Conservation (phyloP, 2,797 vertebrate genomes). For the Harpagifer antarcticus region DNA sequence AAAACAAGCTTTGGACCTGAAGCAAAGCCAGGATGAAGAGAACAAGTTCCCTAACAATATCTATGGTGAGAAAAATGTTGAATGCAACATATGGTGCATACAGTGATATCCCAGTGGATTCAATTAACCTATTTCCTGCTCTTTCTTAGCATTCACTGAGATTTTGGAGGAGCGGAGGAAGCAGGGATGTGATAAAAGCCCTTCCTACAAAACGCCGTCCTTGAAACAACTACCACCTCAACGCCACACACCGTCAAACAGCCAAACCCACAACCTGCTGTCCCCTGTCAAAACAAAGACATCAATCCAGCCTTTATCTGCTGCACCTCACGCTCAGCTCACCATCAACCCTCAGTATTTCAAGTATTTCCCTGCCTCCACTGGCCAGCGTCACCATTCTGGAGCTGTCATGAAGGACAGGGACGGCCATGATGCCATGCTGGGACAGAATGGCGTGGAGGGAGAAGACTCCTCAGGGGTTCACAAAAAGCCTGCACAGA, state of each 20-base stretch:
- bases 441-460: slow-evolving; percentile 83
- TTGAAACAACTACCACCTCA: slow-evolving; percentile 87
- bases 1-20: slow-evolving; percentile 90
- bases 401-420: slow-evolving; percentile 81
- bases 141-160: slow-evolving; percentile 84
- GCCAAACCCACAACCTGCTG: slow-evolving; percentile 81
- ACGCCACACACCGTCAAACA: slow-evolving; percentile 81
- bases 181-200: slow-evolving; percentile 78
- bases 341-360: slow-evolving; percentile 85
- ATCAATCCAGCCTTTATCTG: slow-evolving; percentile 85
- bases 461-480: slow-evolving; percentile 84
- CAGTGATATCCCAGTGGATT: not conserved
- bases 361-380: slow-evolving; percentile 79
- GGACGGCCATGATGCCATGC: slow-evolving; percentile 82
- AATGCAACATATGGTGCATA: not conserved
- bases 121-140: slow-evolving; percentile 17
- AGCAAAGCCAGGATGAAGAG: slow-evolving; percentile 86
- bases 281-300: slow-evolving; percentile 83
- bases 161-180: slow-evolving; percentile 88
- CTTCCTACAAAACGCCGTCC: slow-evolving; percentile 73
- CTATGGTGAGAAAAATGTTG: slow-evolving; percentile 80
- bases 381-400: slow-evolving; percentile 52
- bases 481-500: slow-evolving; percentile 62
- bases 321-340: slow-evolving; percentile 85
- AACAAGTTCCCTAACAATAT: slow-evolving; percentile 85